Conservation (phyloP, 2,797 vertebrate genomes). For the Eurystomus glaucurus region DNA sequence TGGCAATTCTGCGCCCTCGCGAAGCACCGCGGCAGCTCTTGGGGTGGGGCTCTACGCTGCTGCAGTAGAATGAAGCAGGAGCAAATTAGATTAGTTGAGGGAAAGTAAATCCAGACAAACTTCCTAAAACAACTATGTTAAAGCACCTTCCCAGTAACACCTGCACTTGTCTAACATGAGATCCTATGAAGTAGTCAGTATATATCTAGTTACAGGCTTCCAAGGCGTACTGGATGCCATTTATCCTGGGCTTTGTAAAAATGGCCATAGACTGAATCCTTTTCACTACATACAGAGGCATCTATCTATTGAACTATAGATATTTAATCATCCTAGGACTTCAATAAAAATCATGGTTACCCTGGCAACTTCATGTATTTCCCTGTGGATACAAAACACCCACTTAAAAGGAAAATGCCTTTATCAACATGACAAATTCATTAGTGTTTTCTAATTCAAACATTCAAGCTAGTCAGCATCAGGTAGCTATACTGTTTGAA, state of each 20-base stretch:
- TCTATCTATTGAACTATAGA: not conserved
- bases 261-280: not conserved
- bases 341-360: slow-evolving; percentile 45
- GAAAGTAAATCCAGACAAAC: not conserved
- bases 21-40: not conserved
- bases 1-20: not conserved
- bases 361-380: slow-evolving; percentile 60
- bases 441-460: slow-evolving; percentile 45
- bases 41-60: not conserved
- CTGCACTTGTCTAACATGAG: not conserved
- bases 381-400: slow-evolving; percentile 49
- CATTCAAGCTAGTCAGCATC: slow-evolving; percentile 22
- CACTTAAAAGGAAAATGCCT: slow-evolving; percentile 61
- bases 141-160: not conserved
- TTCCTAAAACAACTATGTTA: not conserved
- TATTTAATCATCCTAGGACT: slow-evolving; percentile 32
- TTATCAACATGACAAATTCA: slow-evolving; percentile 62
- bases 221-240: not conserved
- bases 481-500: not conserved
- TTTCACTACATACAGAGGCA: slow-evolving; percentile 29
- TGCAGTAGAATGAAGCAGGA: not conserved
- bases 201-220: not conserved
- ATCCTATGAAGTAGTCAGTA: not conserved
- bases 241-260: not conserved
- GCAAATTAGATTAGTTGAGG: not conserved